These are phyloP conservation scores for Ptychoptera contaminata DNA, from an alignment of 2,888 invertebrate species.

Conservation along the genomic window DNA sequence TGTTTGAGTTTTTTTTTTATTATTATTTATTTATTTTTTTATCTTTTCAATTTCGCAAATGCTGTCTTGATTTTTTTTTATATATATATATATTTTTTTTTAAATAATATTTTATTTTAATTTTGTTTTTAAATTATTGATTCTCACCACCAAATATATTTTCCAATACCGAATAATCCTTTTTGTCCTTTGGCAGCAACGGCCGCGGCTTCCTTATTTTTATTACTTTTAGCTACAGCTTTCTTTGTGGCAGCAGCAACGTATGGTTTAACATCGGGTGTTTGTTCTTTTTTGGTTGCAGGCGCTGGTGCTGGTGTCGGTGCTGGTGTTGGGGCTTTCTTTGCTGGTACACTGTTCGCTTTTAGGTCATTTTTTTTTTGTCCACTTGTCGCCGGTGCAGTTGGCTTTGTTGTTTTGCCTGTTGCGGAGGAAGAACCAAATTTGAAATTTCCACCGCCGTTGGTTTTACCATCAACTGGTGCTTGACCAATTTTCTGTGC, in stretches of 20 bases:
- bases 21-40: neutral
- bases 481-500: constrained; percentile 29
- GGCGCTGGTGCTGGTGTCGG: constrained; percentile 7
- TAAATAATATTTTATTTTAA: neutral
- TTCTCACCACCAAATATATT: constrained; percentile 69
- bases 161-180: constrained; percentile 73
- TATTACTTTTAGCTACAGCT: constrained; percentile 32
- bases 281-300: constrained; percentile 3
- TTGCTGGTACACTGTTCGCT: constrained; percentile 2
- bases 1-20: neutral
- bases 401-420: constrained; percentile 14
- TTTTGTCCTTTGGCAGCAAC: constrained; percentile 20
- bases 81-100: neutral
- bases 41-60: neutral
- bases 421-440: constrained; percentile 18
- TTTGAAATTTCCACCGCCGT: constrained; percentile 14
- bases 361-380: no score
- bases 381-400: constrained; percentile 8
- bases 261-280: constrained; percentile 5
- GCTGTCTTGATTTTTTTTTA: neutral
- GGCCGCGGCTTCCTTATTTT: constrained; percentile 20
- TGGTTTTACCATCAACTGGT: constrained; percentile 14
- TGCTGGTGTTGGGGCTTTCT: constrained; percentile 8
- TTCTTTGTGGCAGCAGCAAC: constrained; percentile 26
- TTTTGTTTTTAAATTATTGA: neutral